These are phyloP conservation scores for Pteruthius melanotis DNA, from an alignment of 2,113 vertebrate genomes.

Conservation along the genomic window DNA sequence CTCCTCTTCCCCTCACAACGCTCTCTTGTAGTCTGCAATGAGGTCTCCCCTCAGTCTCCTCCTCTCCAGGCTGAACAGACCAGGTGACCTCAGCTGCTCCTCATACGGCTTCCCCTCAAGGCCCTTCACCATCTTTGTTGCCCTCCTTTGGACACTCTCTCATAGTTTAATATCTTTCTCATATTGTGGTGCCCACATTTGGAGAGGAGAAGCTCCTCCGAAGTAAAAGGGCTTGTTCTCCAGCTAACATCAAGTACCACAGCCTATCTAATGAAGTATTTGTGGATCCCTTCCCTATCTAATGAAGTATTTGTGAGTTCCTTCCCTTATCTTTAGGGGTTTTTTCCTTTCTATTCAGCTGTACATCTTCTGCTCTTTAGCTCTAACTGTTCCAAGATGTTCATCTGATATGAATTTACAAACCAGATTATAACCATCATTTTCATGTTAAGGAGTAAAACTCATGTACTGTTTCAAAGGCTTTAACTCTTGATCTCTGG, in stretches of 20 bases:
- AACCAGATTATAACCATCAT: constrained; percentile 15
- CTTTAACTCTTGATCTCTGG: neutral
- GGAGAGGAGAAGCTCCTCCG: neutral
- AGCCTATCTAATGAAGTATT: neutral
- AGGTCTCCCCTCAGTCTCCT: neutral
- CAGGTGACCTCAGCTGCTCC: neutral
- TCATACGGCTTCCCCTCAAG: neutral
- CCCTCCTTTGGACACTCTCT: neutral
- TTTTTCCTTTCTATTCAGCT: neutral
- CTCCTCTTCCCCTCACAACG: neutral
- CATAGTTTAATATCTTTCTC: neutral
- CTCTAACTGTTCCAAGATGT: neutral
- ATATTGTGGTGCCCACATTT: accelerated
- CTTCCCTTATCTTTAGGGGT: neutral
- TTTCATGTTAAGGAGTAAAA: neutral
- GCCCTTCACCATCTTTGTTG: neutral
- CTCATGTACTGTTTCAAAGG: neutral
- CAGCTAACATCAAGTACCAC: neutral
- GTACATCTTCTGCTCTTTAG: neutral
- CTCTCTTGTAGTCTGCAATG: accelerated
- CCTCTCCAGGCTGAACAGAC: neutral
- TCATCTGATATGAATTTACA: neutral
- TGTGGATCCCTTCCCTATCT: neutral
- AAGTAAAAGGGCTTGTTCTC: neutral
- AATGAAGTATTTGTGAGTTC: neutral